phyloP scores from a whole-genome alignment of 2,113 vertebrate species.

The Amphilophus citrinellus region DNA sequence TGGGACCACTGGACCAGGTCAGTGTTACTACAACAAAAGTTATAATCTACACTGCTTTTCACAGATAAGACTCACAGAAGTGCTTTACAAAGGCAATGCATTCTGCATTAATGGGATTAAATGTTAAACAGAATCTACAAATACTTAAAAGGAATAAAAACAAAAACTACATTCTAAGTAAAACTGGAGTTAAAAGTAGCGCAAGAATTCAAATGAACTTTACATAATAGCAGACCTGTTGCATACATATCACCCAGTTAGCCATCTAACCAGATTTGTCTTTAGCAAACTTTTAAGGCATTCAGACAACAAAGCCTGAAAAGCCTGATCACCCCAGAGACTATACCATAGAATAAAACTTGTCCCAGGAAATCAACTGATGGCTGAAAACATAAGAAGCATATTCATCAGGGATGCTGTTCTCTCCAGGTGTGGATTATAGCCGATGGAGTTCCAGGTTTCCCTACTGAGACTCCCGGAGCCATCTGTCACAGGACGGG shows the following conservation, averaged over 20 bases:
- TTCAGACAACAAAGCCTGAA: background rate
- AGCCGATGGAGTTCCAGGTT: conserved; percentile 91
- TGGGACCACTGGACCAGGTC: conserved; percentile 97
- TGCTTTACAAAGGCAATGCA: no score
- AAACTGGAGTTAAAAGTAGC: background rate
- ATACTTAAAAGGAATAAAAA: background rate
- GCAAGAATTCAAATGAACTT: background rate
- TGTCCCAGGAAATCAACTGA: background rate
- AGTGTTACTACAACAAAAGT: conserved; percentile 7
- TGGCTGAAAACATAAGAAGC: background rate
- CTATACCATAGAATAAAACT: background rate
- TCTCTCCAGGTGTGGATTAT: conserved; percentile 93
- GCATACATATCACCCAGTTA: background rate
- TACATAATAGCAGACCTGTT: background rate
- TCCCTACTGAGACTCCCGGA: conserved; percentile 87
- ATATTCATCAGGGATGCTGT: background rate
- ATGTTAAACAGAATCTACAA: background rate
- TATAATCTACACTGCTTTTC: background rate
- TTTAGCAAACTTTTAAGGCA: background rate
- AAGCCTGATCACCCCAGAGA: background rate
- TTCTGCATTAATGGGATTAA: no score
- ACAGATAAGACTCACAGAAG: background rate
- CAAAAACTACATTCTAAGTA: background rate
- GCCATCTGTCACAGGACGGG: conserved; percentile 89
- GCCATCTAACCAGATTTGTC: background rate